Conservation (phyloP, 2,888 invertebrate genomes). For the Eledona agricola region DNA sequence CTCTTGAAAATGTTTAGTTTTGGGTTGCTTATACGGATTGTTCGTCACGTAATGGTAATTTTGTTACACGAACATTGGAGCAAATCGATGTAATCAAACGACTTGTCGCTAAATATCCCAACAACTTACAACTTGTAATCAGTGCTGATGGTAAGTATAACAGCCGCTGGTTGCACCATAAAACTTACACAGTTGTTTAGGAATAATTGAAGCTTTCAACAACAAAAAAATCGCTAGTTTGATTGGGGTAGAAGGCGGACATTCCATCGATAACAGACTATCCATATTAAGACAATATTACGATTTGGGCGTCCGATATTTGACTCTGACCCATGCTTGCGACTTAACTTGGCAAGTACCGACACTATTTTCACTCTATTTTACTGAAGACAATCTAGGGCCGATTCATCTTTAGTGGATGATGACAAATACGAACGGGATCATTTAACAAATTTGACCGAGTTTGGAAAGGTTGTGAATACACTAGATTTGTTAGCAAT, state of each 20-base stretch:
- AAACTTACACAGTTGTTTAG: too few species aligned
- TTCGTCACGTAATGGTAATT: constrained; percentile 65
- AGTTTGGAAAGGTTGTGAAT: constrained; percentile 63
- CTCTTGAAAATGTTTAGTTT: too few species aligned
- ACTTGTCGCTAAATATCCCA: constrained; percentile 56
- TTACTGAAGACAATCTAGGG: constrained; percentile 51
- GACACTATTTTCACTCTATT: too few species aligned
- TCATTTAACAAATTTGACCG: constrained; percentile 58
- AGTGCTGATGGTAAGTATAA: constrained; percentile 57
- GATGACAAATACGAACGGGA: not conserved
- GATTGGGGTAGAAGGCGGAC: constrained; percentile 71
- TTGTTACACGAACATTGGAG: constrained; percentile 67
- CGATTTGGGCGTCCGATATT: constrained; percentile 68
- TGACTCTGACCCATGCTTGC: constrained; percentile 71
- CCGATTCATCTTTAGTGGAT: constrained; percentile 58
- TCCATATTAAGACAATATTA: constrained; percentile 67
- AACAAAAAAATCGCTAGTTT: constrained; percentile 68
- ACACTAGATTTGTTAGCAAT: too few species aligned
- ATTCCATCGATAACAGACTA: constrained; percentile 68
- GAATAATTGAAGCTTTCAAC: constrained; percentile 62
- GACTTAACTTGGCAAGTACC: constrained; percentile 69
- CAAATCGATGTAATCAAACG: constrained; percentile 71
- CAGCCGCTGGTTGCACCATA: too few species aligned
- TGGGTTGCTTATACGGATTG: constrained; percentile 70
- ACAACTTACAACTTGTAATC: constrained; percentile 59